A percentile compares a stretch with the other conserved stretches of the same genome.
Evolutionary conservation across 2,113 vertebrate genomes (phyloP).

Genomic region (Nibea coibor): DNA sequence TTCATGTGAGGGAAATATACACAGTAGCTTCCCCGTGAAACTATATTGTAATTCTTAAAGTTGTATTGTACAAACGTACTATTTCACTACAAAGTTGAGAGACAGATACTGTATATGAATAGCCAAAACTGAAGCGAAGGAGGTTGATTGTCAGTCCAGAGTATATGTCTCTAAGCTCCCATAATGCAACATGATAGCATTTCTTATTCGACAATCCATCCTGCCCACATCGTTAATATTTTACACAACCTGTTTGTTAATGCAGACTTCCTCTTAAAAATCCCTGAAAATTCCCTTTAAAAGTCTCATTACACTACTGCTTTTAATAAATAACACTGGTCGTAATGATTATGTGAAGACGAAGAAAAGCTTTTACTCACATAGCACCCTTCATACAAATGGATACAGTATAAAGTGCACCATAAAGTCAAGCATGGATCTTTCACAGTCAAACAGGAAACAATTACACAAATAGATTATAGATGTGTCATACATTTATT

Average conservation of each 20-base stretch:
- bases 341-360: neutral
- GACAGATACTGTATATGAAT: neutral
- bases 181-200: neutral
- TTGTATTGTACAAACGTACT: neutral
- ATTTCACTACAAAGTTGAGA: neutral
- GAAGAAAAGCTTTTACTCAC: neutral
- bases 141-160: neutral
- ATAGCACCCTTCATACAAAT: neutral
- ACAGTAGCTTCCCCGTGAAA: neutral
- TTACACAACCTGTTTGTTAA: neutral
- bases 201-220: neutral
- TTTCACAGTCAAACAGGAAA: neutral
- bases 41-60: neutral
- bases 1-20: neutral
- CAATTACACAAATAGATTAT: neutral
- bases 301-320: neutral
- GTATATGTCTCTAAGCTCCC: neutral
- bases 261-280: neutral
- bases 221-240: neutral
- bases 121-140: neutral
- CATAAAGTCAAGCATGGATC: neutral
- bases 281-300: neutral
- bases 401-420: neutral
- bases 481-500: constrained; percentile 20
- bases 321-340: neutral